Percentiles rank a stretch among this genome's conserved stretches.
Conservation (phyloP, 2,797 vertebrate species). For the Cyprinodon diabolis region DNA sequence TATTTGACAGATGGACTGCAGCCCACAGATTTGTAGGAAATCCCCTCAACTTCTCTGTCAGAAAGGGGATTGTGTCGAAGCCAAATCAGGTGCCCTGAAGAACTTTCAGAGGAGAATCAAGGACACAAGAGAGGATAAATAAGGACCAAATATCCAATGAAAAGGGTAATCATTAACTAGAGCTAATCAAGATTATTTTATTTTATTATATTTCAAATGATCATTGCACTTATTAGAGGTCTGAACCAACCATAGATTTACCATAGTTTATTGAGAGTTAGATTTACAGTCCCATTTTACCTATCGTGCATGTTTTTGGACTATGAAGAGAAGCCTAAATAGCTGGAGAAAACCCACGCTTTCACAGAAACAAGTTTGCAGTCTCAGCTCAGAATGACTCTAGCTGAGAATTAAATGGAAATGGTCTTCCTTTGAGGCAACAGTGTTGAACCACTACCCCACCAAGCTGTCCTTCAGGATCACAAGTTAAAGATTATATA, state of each 20-base stretch:
- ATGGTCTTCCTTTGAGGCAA: neutral
- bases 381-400: neutral
- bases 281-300: neutral
- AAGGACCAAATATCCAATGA: slow-evolving; percentile 17
- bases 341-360: neutral
- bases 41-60: slow-evolving; percentile 43
- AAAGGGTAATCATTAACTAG: slow-evolving; percentile 29
- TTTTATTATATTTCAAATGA: neutral
- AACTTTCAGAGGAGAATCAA: slow-evolving; percentile 33
- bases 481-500: slow-evolving; percentile 46
- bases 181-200: slow-evolving; percentile 42
- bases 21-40: slow-evolving; percentile 43
- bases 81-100: slow-evolving; percentile 53
- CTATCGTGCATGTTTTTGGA: neutral
- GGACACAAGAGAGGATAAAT: slow-evolving; percentile 16
- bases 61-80: slow-evolving; percentile 50
- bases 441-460: neutral
- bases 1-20: slow-evolving; percentile 33
- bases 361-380: neutral
- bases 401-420: slow-evolving; percentile 3
- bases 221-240: neutral
- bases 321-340: neutral
- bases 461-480: slow-evolving; percentile 23
- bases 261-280: neutral
- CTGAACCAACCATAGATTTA: neutral